Conservation (phyloP, 30 jellyfish, hydroid and myxozoan genomes). For the Hydractinia symbiolongicarpus region DNA sequence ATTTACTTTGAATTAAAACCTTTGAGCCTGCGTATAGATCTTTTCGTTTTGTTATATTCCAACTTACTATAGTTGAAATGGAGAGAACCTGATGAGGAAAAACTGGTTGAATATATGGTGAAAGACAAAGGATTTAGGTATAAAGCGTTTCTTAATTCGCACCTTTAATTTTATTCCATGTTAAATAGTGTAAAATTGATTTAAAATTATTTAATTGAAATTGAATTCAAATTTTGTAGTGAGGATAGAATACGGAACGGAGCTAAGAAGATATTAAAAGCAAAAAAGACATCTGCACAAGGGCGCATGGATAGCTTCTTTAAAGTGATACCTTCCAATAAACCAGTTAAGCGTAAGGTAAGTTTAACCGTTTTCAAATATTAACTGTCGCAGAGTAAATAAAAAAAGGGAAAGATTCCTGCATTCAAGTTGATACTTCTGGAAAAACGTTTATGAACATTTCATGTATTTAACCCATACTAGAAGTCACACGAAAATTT, state of each 20-base stretch:
- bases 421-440: too few relatives aligned
- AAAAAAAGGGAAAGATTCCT: too few relatives aligned
- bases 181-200: not conserved
- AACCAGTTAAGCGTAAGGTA: conserved; percentile 77
- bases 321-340: conserved; percentile 69
- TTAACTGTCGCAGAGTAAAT: too few relatives aligned
- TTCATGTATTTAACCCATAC: too few relatives aligned
- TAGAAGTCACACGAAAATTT: too few relatives aligned
- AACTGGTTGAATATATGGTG: conserved; percentile 55
- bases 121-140: conserved; percentile 78
- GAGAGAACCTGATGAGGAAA: conserved; percentile 88
- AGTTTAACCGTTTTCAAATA: not conserved
- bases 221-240: conserved; percentile 39
- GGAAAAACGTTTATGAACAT: too few relatives aligned
- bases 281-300: conserved; percentile 71
- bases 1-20: too few relatives aligned
- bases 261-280: conserved; percentile 68
- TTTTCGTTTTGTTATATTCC: too few relatives aligned
- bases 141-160: not conserved
- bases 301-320: conserved; percentile 85
- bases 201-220: not conserved
- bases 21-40: too few relatives aligned
- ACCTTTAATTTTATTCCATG: not conserved
- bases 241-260: conserved; percentile 87
- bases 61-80: conserved; percentile 53